Evolutionary conservation across 1,140 invertebrate species (phyloP).

Genomic region (Globodera ellingtonae): DNA sequence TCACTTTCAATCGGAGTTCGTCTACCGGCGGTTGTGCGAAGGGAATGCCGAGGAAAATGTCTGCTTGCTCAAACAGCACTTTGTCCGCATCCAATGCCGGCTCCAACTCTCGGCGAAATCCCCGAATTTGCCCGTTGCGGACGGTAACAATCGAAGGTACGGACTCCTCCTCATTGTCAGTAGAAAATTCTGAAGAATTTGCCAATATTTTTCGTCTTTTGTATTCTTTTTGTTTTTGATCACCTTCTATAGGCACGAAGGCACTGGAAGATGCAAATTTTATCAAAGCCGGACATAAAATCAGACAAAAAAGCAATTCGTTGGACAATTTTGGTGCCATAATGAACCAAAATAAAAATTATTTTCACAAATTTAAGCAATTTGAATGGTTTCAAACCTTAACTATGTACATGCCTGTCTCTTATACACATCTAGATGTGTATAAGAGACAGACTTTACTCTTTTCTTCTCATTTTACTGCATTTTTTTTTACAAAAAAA

Average conservation of each 20-base stretch:
- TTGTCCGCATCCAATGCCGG: not conserved
- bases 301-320: not conserved
- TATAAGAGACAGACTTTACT: not conserved
- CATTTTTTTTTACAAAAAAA: not conserved
- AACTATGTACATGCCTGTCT: no score
- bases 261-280: not conserved
- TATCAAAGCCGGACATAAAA: not conserved
- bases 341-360: no score
- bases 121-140: slow-evolving; percentile 1
- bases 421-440: no score
- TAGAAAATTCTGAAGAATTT: not conserved
- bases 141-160: not conserved
- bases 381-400: no score
- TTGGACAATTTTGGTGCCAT: no score
- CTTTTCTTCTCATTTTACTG: not conserved
- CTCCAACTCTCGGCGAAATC: slow-evolving; percentile 5
- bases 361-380: no score
- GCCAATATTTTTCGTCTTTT: not conserved
- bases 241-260: not conserved
- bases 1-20: slow-evolving; percentile 28
- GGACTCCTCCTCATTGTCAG: not conserved
- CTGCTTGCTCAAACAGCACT: slow-evolving; percentile 4
- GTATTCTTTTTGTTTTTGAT: not conserved
- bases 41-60: slow-evolving; percentile 39
- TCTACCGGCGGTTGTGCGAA: slow-evolving; percentile 36